Conservation (phyloP, 2,797 vertebrate species). For the Cirrhinus molitorella region DNA sequence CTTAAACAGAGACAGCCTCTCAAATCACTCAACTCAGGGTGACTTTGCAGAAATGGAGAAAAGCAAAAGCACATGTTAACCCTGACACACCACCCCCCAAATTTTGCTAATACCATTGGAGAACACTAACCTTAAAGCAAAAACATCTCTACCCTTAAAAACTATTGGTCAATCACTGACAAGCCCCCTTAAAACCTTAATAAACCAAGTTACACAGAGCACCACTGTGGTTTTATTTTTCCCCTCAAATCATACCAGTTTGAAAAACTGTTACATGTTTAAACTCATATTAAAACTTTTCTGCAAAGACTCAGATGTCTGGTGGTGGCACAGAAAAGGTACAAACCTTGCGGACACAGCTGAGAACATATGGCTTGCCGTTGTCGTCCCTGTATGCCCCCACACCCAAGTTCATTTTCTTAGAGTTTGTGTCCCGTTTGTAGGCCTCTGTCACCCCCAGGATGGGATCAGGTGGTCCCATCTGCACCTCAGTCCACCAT, state of each 20-base stretch:
- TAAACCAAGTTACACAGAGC: background rate
- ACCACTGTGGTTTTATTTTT: background rate
- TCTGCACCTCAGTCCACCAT: conserved; percentile 96
- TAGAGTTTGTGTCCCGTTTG: conserved; percentile 91
- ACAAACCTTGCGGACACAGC: conserved; percentile 91
- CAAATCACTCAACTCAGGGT: conserved; percentile 19
- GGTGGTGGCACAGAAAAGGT: background rate
- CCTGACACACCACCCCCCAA: background rate
- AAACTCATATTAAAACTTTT: background rate
- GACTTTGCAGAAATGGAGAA: conserved; percentile 38
- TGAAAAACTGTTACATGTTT: background rate
- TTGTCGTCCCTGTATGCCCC: conserved; percentile 96
- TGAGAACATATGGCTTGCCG: conserved; percentile 93
- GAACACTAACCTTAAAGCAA: background rate
- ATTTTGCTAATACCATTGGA: background rate
- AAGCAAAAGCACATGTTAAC: conserved; percentile 37
- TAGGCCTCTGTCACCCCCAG: conserved; percentile 96
- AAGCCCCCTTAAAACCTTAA: background rate
- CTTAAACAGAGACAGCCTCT: background rate
- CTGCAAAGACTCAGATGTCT: fast-evolving
- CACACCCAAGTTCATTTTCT: conserved; percentile 99
- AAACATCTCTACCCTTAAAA: background rate
- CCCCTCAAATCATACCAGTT: background rate
- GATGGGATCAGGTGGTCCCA: conserved; percentile 98
- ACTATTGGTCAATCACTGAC: background rate